phyloP scores from a whole-genome alignment of 1,140 invertebrate species.

The Hesperophylax magnus region DNA sequence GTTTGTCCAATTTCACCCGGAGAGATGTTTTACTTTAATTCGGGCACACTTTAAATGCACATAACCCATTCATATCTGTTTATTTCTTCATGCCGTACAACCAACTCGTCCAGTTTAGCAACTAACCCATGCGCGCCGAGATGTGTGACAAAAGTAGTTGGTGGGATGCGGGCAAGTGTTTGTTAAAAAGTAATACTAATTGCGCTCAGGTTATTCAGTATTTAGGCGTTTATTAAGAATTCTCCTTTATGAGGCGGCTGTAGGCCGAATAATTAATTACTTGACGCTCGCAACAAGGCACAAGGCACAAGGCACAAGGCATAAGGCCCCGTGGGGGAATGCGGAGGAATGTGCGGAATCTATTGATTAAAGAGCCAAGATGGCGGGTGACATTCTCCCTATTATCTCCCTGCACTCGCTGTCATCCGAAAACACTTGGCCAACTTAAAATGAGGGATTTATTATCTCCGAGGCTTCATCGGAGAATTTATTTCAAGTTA shows the following conservation, averaged over 20 bases:
- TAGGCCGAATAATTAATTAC: slow-evolving; percentile 26
- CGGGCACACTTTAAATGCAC: too few species aligned
- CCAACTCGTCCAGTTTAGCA: too few species aligned
- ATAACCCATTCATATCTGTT: too few species aligned
- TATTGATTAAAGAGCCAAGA: slow-evolving; percentile 32
- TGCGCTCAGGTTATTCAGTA: neutral
- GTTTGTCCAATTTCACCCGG: too few species aligned
- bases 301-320: too few species aligned
- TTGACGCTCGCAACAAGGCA: slow-evolving; percentile 1
- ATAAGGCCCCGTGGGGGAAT: neutral
- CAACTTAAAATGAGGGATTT: slow-evolving; percentile 14
- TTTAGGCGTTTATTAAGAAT: slow-evolving; percentile 3
- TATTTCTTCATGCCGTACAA: too few species aligned
- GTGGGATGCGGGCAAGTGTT: too few species aligned
- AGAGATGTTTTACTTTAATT: too few species aligned
- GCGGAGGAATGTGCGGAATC: slow-evolving; percentile 33
- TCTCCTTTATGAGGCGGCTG: neutral
- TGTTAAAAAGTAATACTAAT: neutral
- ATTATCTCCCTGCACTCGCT: neutral
- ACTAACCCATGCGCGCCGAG: too few species aligned
- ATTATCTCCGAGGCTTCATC: neutral
- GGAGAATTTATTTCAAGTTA: slow-evolving; percentile 8
- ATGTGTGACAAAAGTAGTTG: too few species aligned
- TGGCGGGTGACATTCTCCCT: slow-evolving; percentile 15
- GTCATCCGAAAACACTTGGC: neutral